phyloP scores from a whole-genome alignment of 2,113 vertebrate species.

The Bubo bubo region DNA sequence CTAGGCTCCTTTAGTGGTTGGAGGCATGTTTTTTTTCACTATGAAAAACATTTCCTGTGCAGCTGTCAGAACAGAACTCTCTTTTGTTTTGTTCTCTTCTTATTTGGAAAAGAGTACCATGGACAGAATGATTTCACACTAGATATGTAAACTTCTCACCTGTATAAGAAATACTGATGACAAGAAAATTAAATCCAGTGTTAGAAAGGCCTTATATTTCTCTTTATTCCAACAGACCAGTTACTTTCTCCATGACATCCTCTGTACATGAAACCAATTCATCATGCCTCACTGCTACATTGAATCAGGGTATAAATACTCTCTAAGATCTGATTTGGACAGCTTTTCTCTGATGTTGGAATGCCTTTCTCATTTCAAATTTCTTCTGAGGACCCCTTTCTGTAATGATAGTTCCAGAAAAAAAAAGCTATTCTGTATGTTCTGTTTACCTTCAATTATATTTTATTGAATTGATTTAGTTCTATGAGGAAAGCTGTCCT shows the following conservation, averaged over 20 bases:
- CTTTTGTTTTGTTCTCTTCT: neutral
- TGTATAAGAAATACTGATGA: neutral
- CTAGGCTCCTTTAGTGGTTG: neutral
- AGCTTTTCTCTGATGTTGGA: neutral
- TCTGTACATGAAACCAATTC: neutral
- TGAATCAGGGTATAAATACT: neutral
- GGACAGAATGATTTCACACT: neutral
- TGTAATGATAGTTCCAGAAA: neutral
- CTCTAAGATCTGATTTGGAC: neutral
- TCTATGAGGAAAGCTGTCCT: neutral
- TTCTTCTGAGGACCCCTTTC: neutral
- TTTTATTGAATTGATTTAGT: neutral
- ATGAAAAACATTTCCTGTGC: fast-evolving
- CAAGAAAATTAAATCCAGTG: neutral
- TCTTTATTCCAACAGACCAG: neutral
- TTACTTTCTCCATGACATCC: neutral
- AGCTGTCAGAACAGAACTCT: neutral
- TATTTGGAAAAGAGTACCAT: neutral
- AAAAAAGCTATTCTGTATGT: neutral
- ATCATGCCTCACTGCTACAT: neutral
- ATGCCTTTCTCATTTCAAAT: neutral
- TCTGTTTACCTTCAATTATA: neutral
- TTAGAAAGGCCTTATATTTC: neutral
- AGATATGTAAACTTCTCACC: neutral
- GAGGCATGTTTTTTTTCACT: neutral